Base-by-base conservation (phyloP, 1,140 invertebrate genomes). In the Odontomachus brunneus region DNA sequence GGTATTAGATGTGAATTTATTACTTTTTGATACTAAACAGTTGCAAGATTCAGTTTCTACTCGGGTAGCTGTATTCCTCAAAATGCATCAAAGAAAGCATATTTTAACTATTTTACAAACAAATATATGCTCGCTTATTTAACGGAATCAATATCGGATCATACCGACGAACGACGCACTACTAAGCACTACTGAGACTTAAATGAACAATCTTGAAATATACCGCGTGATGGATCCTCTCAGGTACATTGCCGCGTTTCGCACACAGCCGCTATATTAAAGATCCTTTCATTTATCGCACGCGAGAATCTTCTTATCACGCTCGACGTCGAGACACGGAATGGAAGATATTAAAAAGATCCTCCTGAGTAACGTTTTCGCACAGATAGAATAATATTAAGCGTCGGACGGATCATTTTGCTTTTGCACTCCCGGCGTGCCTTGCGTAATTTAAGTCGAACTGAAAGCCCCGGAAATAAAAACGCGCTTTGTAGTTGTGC, bases 371-470 rank as follows among this genome's bases (percentile, higher is more conserved):
- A 5, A 22, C 15, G 22, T 19, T 15, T n/a, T n/a, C n/a, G n/a
- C 26, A 67, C 15, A 15, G 17, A 17, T 29, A 33, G 7, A 57
- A 15, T 69, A 69, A 78, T 55, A 55, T 66, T 76, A 38, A 69
- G 5, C 33, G 65, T 80, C 63, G 53, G 51, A 59, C 49, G 44
- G 69, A 29, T 57, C 24, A 33, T 71, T 59, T 44, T 26, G 33
- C n/a, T 71, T 69, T 80, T 80, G 15, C n/a, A 57, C 51, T 80
- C 57, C 2, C 17, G 44, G 22, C 33, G 22, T 71, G 24, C 24
- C 33, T 71, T 19, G 65, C 55, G n/a, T 71, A 80, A 57, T 80
- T 80, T 9, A 69, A 69, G 51, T 71, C 65, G 75, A 57, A 80
- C 59, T 71, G 65, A 22, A 59, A 80, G 17, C 51, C 29, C 22